Base-by-base conservation (phyloP, 2,888 invertebrate genomes). In the Brachylomia viminalis region DNA sequence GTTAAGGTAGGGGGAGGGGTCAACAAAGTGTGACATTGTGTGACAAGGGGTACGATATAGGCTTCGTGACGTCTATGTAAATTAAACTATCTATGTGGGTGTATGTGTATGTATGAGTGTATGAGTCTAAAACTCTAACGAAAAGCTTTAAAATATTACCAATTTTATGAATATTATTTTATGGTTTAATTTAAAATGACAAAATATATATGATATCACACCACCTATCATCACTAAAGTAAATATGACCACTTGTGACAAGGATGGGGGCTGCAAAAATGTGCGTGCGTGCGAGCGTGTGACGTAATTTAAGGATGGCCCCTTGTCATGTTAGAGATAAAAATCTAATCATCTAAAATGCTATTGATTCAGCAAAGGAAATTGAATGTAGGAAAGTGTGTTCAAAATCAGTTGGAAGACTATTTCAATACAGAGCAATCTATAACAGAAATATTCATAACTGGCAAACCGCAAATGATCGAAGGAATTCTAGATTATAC, bases 311-410 rank as follows among this genome's bases (percentile, higher is more conserved):
- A 20, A 20, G 7, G 6, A 17, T 47, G 47, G 17, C 47, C 15
- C 47, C 13, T 47, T 17, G 47, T 47, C 47, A 49, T 38, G 38
- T 38, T 38, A 38, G 38, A 38, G 38, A 38, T 38, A 38, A 42
- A 49, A 27, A 56, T 2, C 15, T 27, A 54, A 13, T 27, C 2
- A 27, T 8, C n/a, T 15, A 15, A 42, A 42, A 64, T 33, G 7
- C 20, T 42, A 20, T 23, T 67, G 33, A 38, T 68, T 67, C 10
- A 54, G 23, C 45, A 66, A 77, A 52, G n/a, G n/a, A 77, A 77
- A 77, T 33, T 45, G 2, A 62, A 20, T 52, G n/a, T 42, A 23
- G 8, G 30, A 30, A n/a, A 77, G 10, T 45, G 10, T n/a, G 17
- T 27, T n/a, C 33, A 42, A 42, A 72, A 42, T 27, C 11, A 49